Conservation (phyloP, 2,113 vertebrate species). For the Hyperoodon ampullatus region DNA sequence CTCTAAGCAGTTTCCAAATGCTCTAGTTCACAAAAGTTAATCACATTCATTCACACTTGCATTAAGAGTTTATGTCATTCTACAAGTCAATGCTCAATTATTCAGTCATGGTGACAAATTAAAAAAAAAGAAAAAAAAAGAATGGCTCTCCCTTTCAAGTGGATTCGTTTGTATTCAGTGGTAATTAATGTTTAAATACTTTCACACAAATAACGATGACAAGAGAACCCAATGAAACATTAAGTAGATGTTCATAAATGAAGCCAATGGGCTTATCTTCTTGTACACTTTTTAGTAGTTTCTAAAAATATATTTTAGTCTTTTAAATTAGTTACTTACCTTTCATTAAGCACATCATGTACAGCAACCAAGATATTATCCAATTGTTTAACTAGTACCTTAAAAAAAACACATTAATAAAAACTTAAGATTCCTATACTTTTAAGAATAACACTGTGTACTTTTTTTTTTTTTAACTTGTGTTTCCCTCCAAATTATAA, state of each 20-base stretch:
- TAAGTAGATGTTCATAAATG: neutral
- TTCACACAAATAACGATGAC: neutral
- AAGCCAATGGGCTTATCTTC: neutral
- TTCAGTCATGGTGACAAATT: neutral
- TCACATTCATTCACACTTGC: neutral
- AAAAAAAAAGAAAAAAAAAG: neutral
- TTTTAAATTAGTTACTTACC: constrained; percentile 86
- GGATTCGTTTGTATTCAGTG: constrained; percentile 24
- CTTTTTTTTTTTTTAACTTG: neutral
- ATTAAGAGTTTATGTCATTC: neutral
- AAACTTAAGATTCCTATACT: constrained; percentile 42
- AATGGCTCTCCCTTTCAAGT: neutral
- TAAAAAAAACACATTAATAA: constrained; percentile 59
- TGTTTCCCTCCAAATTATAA: constrained; percentile 12
- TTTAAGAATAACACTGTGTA: neutral
- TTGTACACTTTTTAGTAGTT: neutral
- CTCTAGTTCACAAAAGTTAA: constrained; percentile 15
- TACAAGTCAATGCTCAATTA: neutral
- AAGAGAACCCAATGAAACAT: neutral
- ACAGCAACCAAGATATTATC: constrained; percentile 97
- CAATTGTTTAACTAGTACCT: constrained; percentile 98
- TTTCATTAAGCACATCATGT: constrained; percentile 98
- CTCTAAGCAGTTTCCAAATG: constrained; percentile 48
- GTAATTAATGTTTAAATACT: constrained; percentile 9
- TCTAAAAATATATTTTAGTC: neutral